Evolutionary conservation across 1,140 invertebrate genomes (phyloP), one percentile per base, ranked within the genome.

Genomic region (Neotoxoptera formosana): DNA sequence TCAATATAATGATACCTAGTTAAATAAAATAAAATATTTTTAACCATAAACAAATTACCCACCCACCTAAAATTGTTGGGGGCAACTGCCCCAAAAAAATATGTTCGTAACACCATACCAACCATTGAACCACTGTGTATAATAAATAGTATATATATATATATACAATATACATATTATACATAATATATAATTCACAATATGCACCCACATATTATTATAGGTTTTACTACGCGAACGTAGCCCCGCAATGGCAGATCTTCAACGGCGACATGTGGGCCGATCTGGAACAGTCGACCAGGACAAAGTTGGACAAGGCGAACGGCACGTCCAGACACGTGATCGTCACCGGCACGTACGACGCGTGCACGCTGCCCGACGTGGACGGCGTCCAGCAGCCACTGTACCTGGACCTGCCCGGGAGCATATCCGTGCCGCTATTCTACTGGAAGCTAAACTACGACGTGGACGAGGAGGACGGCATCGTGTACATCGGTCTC

Each of bases 381-480:
- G 94, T 94, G 25, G 94, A 95, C 45, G 95, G 95, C 8, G 94
- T 94, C 41, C 94, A 95, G 30, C 95, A 95, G 3, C 94, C 95
- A 8, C 93, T 97, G 2, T 96, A 96, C 94, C 94, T 97, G 0
- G 94, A 94, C 3, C 95, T 95, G 41, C 95, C 95, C 21, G 95
- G 95, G 60, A 94, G 93, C 34, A 94, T 94, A 3, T 95, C 96
- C 0, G 96, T 96, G 0, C 96, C 96, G 0, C 95, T 95, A 94
- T 95, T 96, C 67, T 96, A 95, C 93, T 97, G 96, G 96, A 97
- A 97, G 95, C 95, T 97, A 20, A 95, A 96, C 3, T 96, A 97
- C 94, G 95, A 97, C 94, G 95, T 95, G 23, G 93, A 94, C 14
- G 95, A 94, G 7, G 95, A 95, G 86, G 94, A 95, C 7, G 96